A percentile compares a stretch with the other conserved stretches of the same genome.
Conservation (phyloP, 2,888 invertebrate genomes). For the Nemapogon koenigi region DNA sequence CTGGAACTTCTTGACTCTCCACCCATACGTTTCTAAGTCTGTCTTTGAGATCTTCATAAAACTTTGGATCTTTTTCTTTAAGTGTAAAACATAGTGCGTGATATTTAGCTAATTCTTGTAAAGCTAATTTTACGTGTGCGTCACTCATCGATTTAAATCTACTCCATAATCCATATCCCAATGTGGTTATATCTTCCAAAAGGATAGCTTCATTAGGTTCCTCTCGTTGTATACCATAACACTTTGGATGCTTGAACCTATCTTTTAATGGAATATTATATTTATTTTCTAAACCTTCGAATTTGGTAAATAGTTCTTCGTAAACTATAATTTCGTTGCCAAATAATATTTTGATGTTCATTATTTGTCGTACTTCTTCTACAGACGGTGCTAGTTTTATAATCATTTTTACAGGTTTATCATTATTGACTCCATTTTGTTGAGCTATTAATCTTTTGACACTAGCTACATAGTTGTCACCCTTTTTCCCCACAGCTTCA, state of each 20-base stretch:
- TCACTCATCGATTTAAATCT: slow-evolving; percentile 23
- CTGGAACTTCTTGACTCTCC: neutral
- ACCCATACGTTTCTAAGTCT: slow-evolving; percentile 20
- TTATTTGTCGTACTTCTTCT: slow-evolving; percentile 18
- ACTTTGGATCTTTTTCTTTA: slow-evolving; percentile 25
- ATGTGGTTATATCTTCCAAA: slow-evolving; percentile 28
- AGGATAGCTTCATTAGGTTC: slow-evolving; percentile 27
- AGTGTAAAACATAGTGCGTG: slow-evolving; percentile 33
- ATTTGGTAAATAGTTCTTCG: slow-evolving; percentile 25
- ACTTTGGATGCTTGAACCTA: slow-evolving; percentile 23
- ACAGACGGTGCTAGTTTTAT: slow-evolving; percentile 29
- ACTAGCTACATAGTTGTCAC: slow-evolving; percentile 18
- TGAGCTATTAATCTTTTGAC: slow-evolving; percentile 15
- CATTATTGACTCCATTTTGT: slow-evolving; percentile 15
- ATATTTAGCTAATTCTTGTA: slow-evolving; percentile 27
- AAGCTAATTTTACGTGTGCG: slow-evolving; percentile 22
- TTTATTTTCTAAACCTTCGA: slow-evolving; percentile 24
- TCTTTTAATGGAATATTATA: slow-evolving; percentile 25
- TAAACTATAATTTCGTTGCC: slow-evolving; percentile 29
- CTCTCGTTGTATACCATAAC: slow-evolving; percentile 25
- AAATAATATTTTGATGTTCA: slow-evolving; percentile 19
- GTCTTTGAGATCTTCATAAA: slow-evolving; percentile 17
- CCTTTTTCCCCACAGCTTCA: slow-evolving; percentile 16
- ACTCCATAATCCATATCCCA: slow-evolving; percentile 26
- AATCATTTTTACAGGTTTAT: slow-evolving; percentile 24